Percentiles rank a stretch among this genome's conserved stretches.
Evolutionary conservation across 2,113 vertebrate species (phyloP).

Genomic region (Clarias gariepinus): DNA sequence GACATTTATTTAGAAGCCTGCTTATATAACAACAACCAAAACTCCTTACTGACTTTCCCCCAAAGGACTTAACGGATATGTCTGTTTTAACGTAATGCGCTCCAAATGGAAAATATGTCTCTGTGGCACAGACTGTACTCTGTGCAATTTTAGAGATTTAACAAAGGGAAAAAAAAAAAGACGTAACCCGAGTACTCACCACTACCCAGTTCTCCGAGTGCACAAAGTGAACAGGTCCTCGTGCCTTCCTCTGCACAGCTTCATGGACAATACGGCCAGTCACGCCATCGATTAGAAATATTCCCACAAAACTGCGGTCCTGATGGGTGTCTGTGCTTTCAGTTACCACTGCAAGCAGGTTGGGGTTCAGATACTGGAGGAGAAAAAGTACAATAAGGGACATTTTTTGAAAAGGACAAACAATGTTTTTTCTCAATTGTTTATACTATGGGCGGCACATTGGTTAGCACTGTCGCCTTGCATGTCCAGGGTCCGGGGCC

Average conservation of each 20-base stretch:
- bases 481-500: too few species aligned
- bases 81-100: not conserved
- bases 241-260: slow-evolving; percentile 89
- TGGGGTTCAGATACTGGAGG: slow-evolving; percentile 90
- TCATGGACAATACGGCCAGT: slow-evolving; percentile 94
- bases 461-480: too few species aligned
- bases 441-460: not conserved
- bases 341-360: slow-evolving; percentile 90
- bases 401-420: not conserved
- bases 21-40: not conserved
- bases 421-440: not conserved
- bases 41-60: not conserved
- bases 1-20: not conserved
- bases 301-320: slow-evolving; percentile 89
- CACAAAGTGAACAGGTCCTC: slow-evolving; percentile 89
- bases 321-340: slow-evolving; percentile 89
- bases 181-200: slow-evolving; percentile 72
- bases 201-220: slow-evolving; percentile 99
- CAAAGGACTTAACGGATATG: not conserved
- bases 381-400: not conserved
- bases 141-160: not conserved
- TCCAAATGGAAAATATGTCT: not conserved
- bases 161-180: not conserved
- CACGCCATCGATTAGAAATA: slow-evolving; percentile 89
- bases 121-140: not conserved